Conservation (phyloP, 2,888 invertebrate species). For the Drosophila setosimentum region DNA sequence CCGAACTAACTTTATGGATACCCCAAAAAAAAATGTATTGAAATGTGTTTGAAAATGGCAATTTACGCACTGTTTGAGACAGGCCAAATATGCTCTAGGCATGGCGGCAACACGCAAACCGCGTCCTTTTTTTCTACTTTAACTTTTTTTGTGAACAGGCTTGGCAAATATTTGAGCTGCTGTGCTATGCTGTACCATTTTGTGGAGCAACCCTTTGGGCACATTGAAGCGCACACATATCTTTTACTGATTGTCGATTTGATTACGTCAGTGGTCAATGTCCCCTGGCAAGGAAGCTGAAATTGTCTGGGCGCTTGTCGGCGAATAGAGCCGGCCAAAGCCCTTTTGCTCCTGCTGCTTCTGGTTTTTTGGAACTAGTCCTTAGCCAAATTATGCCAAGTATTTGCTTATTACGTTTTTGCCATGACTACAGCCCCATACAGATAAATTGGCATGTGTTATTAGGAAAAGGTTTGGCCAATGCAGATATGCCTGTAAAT, state of each 20-base stretch:
- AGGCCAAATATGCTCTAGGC: constrained; percentile 71
- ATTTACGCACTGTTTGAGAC: constrained; percentile 76
- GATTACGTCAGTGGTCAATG: constrained; percentile 75
- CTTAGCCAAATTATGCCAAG: constrained; percentile 74
- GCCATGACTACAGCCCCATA: neutral
- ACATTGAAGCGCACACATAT: constrained; percentile 72
- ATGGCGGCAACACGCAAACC: constrained; percentile 48
- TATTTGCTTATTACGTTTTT: constrained; percentile 78
- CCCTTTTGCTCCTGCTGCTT: constrained; percentile 3
- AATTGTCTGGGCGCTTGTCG: constrained; percentile 35
- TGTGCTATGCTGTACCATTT: constrained; percentile 10
- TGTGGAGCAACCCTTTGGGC: constrained; percentile 57
- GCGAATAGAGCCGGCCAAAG: constrained; percentile 3
- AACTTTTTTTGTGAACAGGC: neutral
- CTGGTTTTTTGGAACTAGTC: constrained; percentile 13
- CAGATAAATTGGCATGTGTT: constrained; percentile 72
- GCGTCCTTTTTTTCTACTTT: constrained; percentile 30
- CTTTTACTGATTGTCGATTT: constrained; percentile 74
- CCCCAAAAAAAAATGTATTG: constrained; percentile 56
- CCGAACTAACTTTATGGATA: constrained; percentile 41
- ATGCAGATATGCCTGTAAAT: constrained; percentile 68
- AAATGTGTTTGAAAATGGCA: constrained; percentile 78
- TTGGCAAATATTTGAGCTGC: constrained; percentile 40
- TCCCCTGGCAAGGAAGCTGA: constrained; percentile 62
- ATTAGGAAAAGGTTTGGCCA: constrained; percentile 78